phyloP scores from a whole-genome alignment of 2,888 invertebrate genomes.

The Drosophila cognata region DNA sequence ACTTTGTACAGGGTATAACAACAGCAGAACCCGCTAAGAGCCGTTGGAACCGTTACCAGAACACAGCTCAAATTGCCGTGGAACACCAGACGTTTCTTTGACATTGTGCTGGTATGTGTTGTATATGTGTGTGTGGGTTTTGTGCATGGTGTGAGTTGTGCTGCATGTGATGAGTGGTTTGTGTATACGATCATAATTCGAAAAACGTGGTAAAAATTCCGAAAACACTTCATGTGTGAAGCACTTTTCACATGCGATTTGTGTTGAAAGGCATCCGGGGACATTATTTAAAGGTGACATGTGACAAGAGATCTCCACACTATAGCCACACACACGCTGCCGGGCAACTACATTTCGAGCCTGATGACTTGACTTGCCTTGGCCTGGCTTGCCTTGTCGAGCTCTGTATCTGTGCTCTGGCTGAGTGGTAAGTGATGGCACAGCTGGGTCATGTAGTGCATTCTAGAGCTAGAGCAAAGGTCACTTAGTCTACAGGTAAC shows the following conservation, averaged over 20 bases:
- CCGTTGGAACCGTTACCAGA: slow-evolving; percentile 5
- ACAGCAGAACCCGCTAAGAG: not conserved
- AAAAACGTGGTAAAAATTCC: slow-evolving; percentile 63
- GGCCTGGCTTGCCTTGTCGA: not conserved
- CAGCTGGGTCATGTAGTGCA: slow-evolving; percentile 63
- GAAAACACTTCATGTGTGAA: slow-evolving; percentile 77
- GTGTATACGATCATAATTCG: slow-evolving; percentile 65
- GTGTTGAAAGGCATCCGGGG: slow-evolving; percentile 82
- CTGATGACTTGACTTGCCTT: slow-evolving; percentile 21
- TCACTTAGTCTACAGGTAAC: slow-evolving; percentile 72
- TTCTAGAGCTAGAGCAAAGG: slow-evolving; percentile 69
- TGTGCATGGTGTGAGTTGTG: slow-evolving; percentile 9
- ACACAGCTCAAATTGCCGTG: slow-evolving; percentile 21
- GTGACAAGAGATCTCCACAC: slow-evolving; percentile 69
- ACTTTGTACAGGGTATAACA: not conserved
- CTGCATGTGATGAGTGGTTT: slow-evolving; percentile 47
- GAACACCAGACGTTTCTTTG: slow-evolving; percentile 26
- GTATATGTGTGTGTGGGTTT: slow-evolving; percentile 15
- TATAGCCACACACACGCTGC: slow-evolving; percentile 22
- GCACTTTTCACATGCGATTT: slow-evolving; percentile 83
- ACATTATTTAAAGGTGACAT: slow-evolving; percentile 83
- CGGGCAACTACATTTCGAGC: slow-evolving; percentile 19
- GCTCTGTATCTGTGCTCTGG: not conserved
- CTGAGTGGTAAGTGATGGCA: slow-evolving; percentile 38
- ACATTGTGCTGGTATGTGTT: slow-evolving; percentile 18